phyloP scores from a whole-genome alignment of 2,113 vertebrate species.

The Austrofundulus limnaeus region DNA sequence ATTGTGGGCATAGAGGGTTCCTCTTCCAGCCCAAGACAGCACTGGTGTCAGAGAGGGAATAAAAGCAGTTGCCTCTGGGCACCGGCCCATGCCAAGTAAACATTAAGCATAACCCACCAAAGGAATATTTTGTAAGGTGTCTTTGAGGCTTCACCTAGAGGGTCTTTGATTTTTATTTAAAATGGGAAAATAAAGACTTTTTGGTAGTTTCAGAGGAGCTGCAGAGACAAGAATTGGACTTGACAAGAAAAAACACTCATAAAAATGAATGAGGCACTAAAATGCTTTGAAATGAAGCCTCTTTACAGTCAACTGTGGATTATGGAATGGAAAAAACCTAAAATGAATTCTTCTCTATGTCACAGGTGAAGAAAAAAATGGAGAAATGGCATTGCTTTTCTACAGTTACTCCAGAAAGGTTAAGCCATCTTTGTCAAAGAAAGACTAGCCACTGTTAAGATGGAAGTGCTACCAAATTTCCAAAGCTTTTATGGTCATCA shows the following conservation, averaged over 20 bases:
- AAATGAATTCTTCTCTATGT: slow-evolving; percentile 33
- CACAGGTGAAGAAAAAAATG: slow-evolving; percentile 17
- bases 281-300: slow-evolving; percentile 53
- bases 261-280: slow-evolving; percentile 68
- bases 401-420: slow-evolving; percentile 31
- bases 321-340: slow-evolving; percentile 47
- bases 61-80: slow-evolving; percentile 63
- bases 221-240: slow-evolving; percentile 65
- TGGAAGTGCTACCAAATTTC: slow-evolving; percentile 31
- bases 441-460: slow-evolving; percentile 28
- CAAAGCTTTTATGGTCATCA: slow-evolving; percentile 60
- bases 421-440: slow-evolving; percentile 40
- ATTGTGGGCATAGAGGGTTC: slow-evolving; percentile 75
- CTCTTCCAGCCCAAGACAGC: slow-evolving; percentile 71
- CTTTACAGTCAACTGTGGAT: slow-evolving; percentile 54
- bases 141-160: slow-evolving; percentile 66
- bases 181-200: slow-evolving; percentile 68
- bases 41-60: slow-evolving; percentile 69
- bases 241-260: slow-evolving; percentile 78
- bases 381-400: slow-evolving; percentile 15
- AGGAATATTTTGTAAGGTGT: slow-evolving; percentile 74
- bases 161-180: slow-evolving; percentile 72
- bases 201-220: slow-evolving; percentile 63
- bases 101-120: slow-evolving; percentile 65
- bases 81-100: slow-evolving; percentile 74